Conservation (phyloP, 1,140 invertebrate genomes). For the Planococcus citri region DNA sequence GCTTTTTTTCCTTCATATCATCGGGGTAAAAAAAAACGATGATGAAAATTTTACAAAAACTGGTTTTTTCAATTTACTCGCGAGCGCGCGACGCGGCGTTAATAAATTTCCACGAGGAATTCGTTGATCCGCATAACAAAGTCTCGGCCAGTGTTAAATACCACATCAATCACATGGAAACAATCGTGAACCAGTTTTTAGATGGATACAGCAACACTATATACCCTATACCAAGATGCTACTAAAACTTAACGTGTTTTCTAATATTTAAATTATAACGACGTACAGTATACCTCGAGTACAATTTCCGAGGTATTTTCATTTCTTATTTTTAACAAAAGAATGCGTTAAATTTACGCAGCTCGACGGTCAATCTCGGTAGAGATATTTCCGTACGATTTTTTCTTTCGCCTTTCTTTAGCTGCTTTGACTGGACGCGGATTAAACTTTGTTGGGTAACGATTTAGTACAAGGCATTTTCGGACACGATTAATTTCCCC, state of each 20-base stretch:
- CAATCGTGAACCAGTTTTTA: conserved; percentile 6
- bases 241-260: background rate
- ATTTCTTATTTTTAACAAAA: background rate
- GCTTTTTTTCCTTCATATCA: no score
- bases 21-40: no score
- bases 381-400: background rate
- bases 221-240: no score
- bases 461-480: background rate
- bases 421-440: no score
- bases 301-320: background rate
- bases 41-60: background rate
- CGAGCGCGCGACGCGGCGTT: background rate
- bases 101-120: background rate
- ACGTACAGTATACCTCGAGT: background rate
- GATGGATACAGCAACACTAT: background rate
- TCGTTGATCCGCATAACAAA: conserved; percentile 6
- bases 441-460: no score
- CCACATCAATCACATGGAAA: background rate
- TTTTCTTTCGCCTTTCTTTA: background rate
- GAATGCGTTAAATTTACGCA: background rate
- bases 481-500: background rate
- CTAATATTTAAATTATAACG: conserved; percentile 8
- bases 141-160: conserved; percentile 2
- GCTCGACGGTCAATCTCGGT: no score
- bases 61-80: background rate